A percentile compares a stretch with the other conserved stretches of the same genome.
phyloP scores from a whole-genome alignment of 2,888 invertebrate species.

The Plebejus argus region DNA sequence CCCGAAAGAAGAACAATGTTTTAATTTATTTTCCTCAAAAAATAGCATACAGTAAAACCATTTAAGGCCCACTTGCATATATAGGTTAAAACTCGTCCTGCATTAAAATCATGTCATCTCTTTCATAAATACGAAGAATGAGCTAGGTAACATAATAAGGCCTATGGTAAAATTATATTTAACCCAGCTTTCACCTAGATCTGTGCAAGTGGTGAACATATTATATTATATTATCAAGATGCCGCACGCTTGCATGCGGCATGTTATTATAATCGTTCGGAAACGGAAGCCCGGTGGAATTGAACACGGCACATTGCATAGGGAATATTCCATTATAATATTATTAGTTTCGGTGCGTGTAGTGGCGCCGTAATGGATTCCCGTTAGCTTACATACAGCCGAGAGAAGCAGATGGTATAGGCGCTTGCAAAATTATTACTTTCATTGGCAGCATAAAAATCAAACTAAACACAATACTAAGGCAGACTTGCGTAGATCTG shows the following conservation, averaged over 20 bases:
- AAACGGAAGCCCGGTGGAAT: slow-evolving; percentile 3
- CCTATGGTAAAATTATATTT: no score
- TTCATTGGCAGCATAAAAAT: neutral
- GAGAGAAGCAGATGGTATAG: neutral
- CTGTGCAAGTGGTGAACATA: neutral
- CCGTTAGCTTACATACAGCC: slow-evolving; percentile 1
- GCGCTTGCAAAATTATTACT: neutral
- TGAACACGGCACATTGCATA: slow-evolving; percentile 27
- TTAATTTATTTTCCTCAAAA: no score
- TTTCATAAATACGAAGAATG: no score
- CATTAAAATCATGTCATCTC: no score
- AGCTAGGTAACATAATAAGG: no score
- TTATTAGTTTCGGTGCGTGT: slow-evolving; percentile 28
- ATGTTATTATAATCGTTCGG: slow-evolving; percentile 15
- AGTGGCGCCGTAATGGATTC: slow-evolving; percentile 24
- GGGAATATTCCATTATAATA: slow-evolving; percentile 29
- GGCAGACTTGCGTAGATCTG: no score
- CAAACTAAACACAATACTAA: neutral
- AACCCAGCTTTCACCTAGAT: no score
- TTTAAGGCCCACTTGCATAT: no score
- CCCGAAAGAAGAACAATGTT: no score
- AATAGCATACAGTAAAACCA: no score
- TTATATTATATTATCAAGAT: neutral
- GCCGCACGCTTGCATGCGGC: neutral
- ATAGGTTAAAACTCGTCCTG: no score